A percentile compares a stretch with the other conserved stretches of the same genome.
phyloP scores from a whole-genome alignment of 2,113 vertebrate species.

The Calidris pygmaea region DNA sequence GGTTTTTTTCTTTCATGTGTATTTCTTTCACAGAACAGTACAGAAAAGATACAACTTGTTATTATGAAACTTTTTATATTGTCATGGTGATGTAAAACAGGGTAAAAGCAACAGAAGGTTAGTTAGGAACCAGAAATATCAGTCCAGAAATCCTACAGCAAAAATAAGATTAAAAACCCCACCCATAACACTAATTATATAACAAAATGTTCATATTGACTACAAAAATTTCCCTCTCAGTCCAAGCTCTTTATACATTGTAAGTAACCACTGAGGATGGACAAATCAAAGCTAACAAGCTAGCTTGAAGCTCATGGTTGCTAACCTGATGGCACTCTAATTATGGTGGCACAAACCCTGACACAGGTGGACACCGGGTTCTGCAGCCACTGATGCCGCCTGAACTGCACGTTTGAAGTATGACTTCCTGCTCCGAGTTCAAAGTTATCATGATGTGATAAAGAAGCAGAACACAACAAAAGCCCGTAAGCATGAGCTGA shows the following conservation, averaged over 20 bases:
- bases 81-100: not conserved
- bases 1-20: not conserved
- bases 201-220: not conserved
- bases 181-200: not conserved
- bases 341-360: not conserved
- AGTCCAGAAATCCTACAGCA: not conserved
- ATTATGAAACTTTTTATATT: not conserved
- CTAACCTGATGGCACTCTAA: not conserved
- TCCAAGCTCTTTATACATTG: not conserved
- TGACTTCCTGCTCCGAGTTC: not conserved
- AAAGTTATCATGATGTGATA: not conserved
- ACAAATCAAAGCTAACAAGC: not conserved
- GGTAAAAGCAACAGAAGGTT: not conserved
- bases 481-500: not conserved
- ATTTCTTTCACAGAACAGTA: not conserved
- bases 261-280: not conserved
- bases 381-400: not conserved
- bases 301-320: not conserved
- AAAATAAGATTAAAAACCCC: not conserved
- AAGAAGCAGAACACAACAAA: not conserved
- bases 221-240: not conserved
- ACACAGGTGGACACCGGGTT: too few species aligned
- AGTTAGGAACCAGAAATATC: not conserved
- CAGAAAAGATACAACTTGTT: not conserved
- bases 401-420: not conserved